These are phyloP conservation scores for Struthio camelus DNA, from an alignment of 2,113 vertebrate species.

Conservation along the genomic window DNA sequence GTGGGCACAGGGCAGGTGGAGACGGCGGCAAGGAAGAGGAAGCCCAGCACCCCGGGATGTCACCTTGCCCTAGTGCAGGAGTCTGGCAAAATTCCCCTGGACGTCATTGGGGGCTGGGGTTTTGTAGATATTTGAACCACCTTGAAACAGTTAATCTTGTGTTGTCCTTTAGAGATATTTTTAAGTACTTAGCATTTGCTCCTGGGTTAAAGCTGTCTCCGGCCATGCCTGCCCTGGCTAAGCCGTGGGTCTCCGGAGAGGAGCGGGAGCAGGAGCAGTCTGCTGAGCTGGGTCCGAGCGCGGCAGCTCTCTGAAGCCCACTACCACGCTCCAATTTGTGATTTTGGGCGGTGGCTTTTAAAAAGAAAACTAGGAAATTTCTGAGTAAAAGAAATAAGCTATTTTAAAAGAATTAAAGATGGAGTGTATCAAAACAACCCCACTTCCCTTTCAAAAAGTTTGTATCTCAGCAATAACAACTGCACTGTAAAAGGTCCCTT, in stretches of 20 bases:
- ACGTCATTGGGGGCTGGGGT: neutral
- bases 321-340: neutral
- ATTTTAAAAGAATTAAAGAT: neutral
- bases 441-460: neutral
- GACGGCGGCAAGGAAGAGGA: neutral
- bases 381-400: neutral
- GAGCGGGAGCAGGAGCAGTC: neutral
- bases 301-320: neutral
- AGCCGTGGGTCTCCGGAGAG: neutral
- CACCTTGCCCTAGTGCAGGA: neutral
- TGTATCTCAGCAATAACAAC: neutral
- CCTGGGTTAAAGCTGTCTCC: neutral
- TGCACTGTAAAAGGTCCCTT: neutral
- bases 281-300: neutral
- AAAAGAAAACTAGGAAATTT: neutral
- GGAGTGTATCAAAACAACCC: neutral
- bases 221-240: neutral
- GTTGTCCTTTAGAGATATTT: neutral
- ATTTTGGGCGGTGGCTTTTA: neutral
- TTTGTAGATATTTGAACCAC: neutral
- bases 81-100: rapidly evolving
- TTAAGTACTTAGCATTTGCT: neutral
- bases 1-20: neutral
- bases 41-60: neutral
- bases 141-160: neutral